Percentiles rank a stretch among this genome's conserved stretches.
phyloP scores from a whole-genome alignment of 2,113 vertebrate species.

The Tetraodon nigroviridis region DNA sequence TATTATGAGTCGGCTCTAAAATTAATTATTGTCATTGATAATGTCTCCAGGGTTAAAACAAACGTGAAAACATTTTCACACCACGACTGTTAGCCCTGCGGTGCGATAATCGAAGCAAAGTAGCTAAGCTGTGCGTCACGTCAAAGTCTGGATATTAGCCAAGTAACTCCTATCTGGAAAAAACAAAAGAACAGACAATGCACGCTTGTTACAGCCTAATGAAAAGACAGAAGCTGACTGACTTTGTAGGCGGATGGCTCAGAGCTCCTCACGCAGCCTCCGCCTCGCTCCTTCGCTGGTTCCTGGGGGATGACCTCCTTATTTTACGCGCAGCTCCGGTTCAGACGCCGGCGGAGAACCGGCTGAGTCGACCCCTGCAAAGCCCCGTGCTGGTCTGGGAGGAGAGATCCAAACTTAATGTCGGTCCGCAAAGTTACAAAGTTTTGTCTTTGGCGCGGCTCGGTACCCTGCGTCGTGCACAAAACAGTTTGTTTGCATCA shows the following conservation, averaged over 20 bases:
- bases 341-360: slow-evolving; percentile 19
- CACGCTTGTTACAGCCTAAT: neutral
- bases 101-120: slow-evolving; percentile 15
- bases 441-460: slow-evolving; percentile 73
- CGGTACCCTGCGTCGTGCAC: slow-evolving; percentile 56
- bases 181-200: slow-evolving; percentile 8
- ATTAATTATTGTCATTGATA: neutral
- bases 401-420: slow-evolving; percentile 36
- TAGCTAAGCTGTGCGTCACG: slow-evolving; percentile 1
- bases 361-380: slow-evolving; percentile 7
- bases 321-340: slow-evolving; percentile 29
- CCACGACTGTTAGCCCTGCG: neutral
- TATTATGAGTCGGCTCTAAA: neutral
- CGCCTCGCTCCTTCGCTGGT: slow-evolving; percentile 21
- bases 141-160: slow-evolving; percentile 1
- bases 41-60: slow-evolving; percentile 6
- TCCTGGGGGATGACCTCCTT: slow-evolving; percentile 25
- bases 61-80: slow-evolving; percentile 1
- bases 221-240: slow-evolving; percentile 10
- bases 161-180: neutral
- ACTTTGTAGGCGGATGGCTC: slow-evolving; percentile 16
- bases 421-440: slow-evolving; percentile 66
- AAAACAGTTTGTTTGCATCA: slow-evolving; percentile 70
- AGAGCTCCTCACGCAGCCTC: slow-evolving; percentile 47
- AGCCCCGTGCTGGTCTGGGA: slow-evolving; percentile 23